Base-by-base conservation (phyloP, 1,140 invertebrate genomes). In the Hycleus cichorii region DNA sequence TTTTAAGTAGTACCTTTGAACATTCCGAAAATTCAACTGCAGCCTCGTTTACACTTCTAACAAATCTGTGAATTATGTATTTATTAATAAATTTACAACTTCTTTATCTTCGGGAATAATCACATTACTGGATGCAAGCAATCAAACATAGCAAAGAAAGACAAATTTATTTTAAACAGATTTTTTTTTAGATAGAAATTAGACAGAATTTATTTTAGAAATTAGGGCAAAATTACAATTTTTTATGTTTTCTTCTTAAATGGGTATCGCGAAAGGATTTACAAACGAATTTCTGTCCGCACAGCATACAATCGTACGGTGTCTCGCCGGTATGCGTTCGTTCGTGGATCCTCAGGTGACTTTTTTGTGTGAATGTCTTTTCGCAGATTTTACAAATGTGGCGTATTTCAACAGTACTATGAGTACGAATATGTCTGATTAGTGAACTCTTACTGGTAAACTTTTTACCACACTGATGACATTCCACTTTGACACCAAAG, bases 331-430 rank as follows among this genome's bases (percentile, higher is more conserved):
- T 88, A 74, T 90, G 88, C 0, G 65, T 72, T 6, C 70, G 60
- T 48, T 69, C 67, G 50, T 79, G 77, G 4, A 85, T 84, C 40
- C 81, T 78, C 9, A 86, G 69, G 1, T 76, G 76, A 9, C 83
- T 85, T 5, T 88, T 82, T 72, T 91, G 89, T 1, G 86, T 88
- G 73, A 93, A 93, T 6, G 83, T 78, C 69, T 90, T 84, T 9
- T 85, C 80, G 72, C 90, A 93, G 54, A 79, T 76, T 58, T 77
- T 78, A 69, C 86, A 87, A 43, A 79, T 77, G 66, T 82, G 84
- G 11, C 84, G 84, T 68, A 82, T 81, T 65, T 85, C 81, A 0
- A 82, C 83, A 1, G 81, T 83, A 18, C 18, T 18, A 71, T 85
- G 83, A 10, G 82, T 79, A 25, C 83, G 76, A 65, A 83, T 78